Evolutionary conservation across 2,797 vertebrate genomes (phyloP).

Genomic region (Urophycis tenuis): DNA sequence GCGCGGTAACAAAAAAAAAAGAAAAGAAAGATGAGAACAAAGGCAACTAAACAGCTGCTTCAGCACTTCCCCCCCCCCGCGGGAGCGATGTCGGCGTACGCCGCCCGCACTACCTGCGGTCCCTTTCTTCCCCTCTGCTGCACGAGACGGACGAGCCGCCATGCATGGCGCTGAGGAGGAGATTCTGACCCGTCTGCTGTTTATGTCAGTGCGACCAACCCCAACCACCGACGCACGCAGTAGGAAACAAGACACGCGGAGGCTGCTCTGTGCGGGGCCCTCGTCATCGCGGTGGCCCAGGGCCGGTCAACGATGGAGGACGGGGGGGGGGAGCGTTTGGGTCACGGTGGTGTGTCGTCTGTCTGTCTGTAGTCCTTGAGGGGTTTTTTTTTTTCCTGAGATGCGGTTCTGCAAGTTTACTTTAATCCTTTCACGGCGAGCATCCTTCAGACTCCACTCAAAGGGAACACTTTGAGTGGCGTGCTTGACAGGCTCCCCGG

Average conservation of each 20-base stretch:
- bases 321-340: not conserved
- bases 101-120: constrained; percentile 57
- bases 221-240: constrained; percentile 13
- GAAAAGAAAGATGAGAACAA: too few relatives aligned
- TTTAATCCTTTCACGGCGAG: not conserved
- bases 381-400: not conserved
- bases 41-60: constrained; percentile 49
- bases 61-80: constrained; percentile 64
- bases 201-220: constrained; percentile 37
- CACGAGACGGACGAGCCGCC: constrained; percentile 67
- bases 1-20: constrained; percentile 45
- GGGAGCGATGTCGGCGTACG: constrained; percentile 56
- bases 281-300: not conserved
- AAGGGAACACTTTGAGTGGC: not conserved
- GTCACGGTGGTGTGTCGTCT: constrained; percentile 23
- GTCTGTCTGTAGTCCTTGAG: constrained; percentile 17
- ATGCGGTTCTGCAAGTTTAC: not conserved
- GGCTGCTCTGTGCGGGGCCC: not conserved
- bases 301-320: constrained; percentile 15
- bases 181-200: constrained; percentile 51
- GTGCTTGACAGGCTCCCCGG: not conserved
- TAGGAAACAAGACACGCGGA: too few relatives aligned
- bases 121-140: constrained; percentile 52
- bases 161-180: constrained; percentile 59
- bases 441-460: not conserved